phyloP scores from a whole-genome alignment of 2,888 invertebrate genomes.

The Malacosoma neustria region DNA sequence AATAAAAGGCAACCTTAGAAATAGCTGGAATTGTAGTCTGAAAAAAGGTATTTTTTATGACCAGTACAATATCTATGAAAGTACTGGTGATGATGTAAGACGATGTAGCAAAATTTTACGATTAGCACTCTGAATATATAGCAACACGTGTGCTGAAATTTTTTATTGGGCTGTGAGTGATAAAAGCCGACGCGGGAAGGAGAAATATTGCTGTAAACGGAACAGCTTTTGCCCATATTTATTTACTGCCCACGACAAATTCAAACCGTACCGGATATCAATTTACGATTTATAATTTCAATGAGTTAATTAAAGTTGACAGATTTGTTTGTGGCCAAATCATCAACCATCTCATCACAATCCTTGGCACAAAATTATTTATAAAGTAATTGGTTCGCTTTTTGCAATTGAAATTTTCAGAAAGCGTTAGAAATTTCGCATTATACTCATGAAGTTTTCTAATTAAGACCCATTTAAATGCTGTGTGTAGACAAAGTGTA shows the following conservation, averaged over 20 bases:
- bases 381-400: neutral
- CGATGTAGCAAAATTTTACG: neutral
- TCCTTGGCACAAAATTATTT: neutral
- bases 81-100: neutral
- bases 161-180: neutral
- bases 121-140: neutral
- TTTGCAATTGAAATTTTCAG: neutral
- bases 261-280: neutral
- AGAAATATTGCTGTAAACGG: neutral
- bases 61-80: too few species aligned
- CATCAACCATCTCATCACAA: neutral
- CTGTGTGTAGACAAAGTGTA: neutral
- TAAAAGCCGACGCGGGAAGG: neutral
- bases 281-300: neutral
- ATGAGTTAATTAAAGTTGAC: neutral
- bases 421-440: neutral
- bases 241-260: neutral
- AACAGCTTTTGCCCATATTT: neutral
- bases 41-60: constrained; percentile 20
- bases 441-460: neutral
- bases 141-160: neutral
- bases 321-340: neutral
- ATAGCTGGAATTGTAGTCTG: constrained; percentile 36
- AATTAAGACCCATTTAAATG: neutral
- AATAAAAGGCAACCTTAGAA: constrained; percentile 29